Evolutionary conservation across 2,797 vertebrate genomes (phyloP).

Genomic region (Paramormyrops hopkinsi): DNA sequence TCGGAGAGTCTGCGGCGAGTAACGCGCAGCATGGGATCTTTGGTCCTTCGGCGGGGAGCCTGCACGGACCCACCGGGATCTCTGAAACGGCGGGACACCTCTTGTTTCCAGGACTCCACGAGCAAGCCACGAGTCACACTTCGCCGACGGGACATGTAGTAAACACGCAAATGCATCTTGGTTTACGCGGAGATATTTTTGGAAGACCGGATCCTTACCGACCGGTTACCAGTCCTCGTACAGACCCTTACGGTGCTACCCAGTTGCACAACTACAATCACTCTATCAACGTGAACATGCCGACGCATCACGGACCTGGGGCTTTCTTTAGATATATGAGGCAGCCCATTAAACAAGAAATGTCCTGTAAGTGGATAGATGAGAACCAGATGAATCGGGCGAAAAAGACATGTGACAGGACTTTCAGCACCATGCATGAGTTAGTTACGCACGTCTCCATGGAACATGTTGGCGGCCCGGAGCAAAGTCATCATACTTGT

Average conservation of each 20-base stretch:
- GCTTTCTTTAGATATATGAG: conserved; percentile 97
- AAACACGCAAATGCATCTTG: conserved; percentile 89
- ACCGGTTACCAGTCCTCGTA: conserved; percentile 83
- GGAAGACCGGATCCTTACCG: conserved; percentile 88
- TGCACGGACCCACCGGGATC: conserved; percentile 84
- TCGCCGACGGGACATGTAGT: conserved; percentile 85
- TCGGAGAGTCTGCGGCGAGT: conserved; percentile 72
- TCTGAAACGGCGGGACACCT: conserved; percentile 84
- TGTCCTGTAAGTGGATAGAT: conserved; percentile 96
- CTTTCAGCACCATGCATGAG: conserved; percentile 98
- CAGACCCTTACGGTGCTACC: conserved; percentile 80
- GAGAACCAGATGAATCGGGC: conserved; percentile 83
- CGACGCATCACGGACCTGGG: conserved; percentile 82
- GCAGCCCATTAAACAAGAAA: conserved; percentile 95
- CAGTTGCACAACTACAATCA: conserved; percentile 91
- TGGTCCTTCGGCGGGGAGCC: conserved; percentile 68
- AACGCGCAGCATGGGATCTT: conserved; percentile 79
- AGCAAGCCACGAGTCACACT: conserved; percentile 82
- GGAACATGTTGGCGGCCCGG: conserved; percentile 98
- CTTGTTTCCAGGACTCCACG: conserved; percentile 91
- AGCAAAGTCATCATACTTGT: conserved; percentile 96
- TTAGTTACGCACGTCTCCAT: conserved; percentile 97
- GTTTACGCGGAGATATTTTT: conserved; percentile 91
- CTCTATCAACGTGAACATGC: conserved; percentile 91
- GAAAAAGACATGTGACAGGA: conserved; percentile 94